Evolutionary conservation across 1,140 invertebrate genomes (phyloP), one percentile per base, ranked within the genome.

Genomic region (Halesus radiatus): DNA sequence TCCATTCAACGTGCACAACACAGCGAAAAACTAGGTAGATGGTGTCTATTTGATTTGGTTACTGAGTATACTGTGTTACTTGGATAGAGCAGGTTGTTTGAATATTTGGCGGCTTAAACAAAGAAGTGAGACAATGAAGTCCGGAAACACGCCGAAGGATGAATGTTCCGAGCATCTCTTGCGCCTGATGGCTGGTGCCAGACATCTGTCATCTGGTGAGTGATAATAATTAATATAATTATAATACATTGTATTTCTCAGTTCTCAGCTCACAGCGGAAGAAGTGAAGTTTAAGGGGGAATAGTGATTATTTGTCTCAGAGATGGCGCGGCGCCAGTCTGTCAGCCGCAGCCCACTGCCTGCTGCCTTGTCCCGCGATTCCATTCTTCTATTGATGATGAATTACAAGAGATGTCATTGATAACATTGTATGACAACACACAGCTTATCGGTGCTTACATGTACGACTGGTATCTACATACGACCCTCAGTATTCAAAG

Each of bases 311-410:
- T 26, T 26, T 32, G 62, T 32, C 62, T 66, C 26, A 1, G 62
- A 66, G 62, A 66, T 66, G 10, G 29, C 26, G 62, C 18, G n/a
- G 7, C 37, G 10, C 10, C 23, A 20, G 6, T 60, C 56, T 60
- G 56, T 66, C 62, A 66, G 1, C 15, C 26, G 7, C 62, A 66
- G 37, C 8, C 8, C 62, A 32, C 26, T 22, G 62, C n/a, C 22
- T 22, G 23, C 23, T 23, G 56, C 56, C 29, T 66, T 45, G 2
- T 10, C 37, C 37, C 22, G 29, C 62, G 29, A 32, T 29, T 16
- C 62, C 26, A 66, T 66, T 66, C 62, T 29, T 22, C 62, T 29
- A 66, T 66, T 66, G 62, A 66, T 66, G 62, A 66, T 66, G 62
- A 66, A 66, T 66, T 26, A 66, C 26, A 15, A 0, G 29, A 20